Base-by-base conservation (phyloP, 2,113 vertebrate genomes). In the Morphnarchus princeps region DNA sequence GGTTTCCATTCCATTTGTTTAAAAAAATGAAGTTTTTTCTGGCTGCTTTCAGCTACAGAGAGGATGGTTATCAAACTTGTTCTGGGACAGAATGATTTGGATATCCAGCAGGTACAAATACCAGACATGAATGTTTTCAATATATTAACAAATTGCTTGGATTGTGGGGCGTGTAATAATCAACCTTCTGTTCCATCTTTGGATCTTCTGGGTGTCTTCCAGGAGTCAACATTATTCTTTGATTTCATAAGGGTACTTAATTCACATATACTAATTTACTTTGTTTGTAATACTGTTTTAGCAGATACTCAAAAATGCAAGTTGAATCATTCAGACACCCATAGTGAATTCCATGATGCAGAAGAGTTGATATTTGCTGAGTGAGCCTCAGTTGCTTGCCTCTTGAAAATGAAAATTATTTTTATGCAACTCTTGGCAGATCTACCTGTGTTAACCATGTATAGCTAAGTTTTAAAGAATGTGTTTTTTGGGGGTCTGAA, bases 201-300 rank as follows among this genome's bases (percentile, higher is more conserved):
- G 95, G 71, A 54, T 94, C 94, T 94, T 95, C 90, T 92, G 92
- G 81, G 59, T 97, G 38, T 94, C 43, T 95, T 95, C 59, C 86
- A 62, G 89, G 85, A 85, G 65, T 88, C 85, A 79, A 11, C 28
- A 18, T 69, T 78, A 66, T 72, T 95, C 42, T 95, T 97, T 83
- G 63, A 86, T 96, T 93, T 96, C 50, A 43, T 82, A 71, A 89
- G 59, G 89, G 49, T 94, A 92, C 76, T 96, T 95, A 77, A 92
- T 77, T 61, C 69, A 83, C n/a, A 24, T 70, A 34, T 52, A 81
- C 31, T 90, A 89, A 81, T 81, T 91, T 59, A 69, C 19, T 70
- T 20, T 8, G 62, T 92, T 93, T 83, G 54, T 59, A 93, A 82
- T 50, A 87, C 78, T 61, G 47, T 96, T 89, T 92, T 55, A 45